Conservation (phyloP, 2,113 vertebrate species). For the Myrmecobius fasciatus region DNA sequence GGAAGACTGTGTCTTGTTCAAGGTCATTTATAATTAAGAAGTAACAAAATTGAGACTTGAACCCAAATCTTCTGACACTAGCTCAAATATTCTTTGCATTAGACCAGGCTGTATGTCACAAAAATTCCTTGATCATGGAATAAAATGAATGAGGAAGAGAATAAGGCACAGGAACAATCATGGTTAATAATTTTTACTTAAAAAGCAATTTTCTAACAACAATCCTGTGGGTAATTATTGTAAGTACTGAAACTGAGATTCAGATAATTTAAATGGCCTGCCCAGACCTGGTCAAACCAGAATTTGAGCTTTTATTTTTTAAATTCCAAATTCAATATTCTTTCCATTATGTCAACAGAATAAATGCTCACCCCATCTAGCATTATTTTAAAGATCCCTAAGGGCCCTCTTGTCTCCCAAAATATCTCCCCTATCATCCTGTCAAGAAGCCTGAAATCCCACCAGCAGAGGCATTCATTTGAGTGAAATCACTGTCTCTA, state of each 20-base stretch:
- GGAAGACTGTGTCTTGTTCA: not conserved
- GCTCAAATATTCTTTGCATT: not conserved
- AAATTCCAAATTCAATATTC: not conserved
- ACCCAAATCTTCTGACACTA: not conserved
- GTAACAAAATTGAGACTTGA: not conserved
- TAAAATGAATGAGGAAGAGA: slow-evolving; percentile 44
- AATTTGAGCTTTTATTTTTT: not conserved
- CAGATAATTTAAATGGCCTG: not conserved
- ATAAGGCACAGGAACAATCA: slow-evolving; percentile 7
- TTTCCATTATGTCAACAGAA: not conserved
- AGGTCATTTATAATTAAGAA: not conserved
- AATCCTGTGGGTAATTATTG: not conserved
- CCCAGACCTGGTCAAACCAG: not conserved
- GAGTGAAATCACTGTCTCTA: slow-evolving; percentile 44
- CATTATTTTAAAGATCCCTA: slow-evolving; percentile 55
- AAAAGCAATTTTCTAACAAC: not conserved
- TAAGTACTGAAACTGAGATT: not conserved
- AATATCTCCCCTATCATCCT: slow-evolving; percentile 25
- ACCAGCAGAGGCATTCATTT: not conserved
- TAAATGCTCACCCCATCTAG: slow-evolving; percentile 35
- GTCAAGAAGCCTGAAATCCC: slow-evolving; percentile 47
- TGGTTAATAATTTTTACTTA: not conserved
- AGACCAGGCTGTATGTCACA: not conserved
- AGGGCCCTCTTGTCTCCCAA: slow-evolving; percentile 46
- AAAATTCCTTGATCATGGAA: slow-evolving; percentile 57